Evolutionary conservation across 1,140 invertebrate genomes (phyloP), one percentile per base, ranked within the genome.

Genomic region (Anastatus disparis): DNA sequence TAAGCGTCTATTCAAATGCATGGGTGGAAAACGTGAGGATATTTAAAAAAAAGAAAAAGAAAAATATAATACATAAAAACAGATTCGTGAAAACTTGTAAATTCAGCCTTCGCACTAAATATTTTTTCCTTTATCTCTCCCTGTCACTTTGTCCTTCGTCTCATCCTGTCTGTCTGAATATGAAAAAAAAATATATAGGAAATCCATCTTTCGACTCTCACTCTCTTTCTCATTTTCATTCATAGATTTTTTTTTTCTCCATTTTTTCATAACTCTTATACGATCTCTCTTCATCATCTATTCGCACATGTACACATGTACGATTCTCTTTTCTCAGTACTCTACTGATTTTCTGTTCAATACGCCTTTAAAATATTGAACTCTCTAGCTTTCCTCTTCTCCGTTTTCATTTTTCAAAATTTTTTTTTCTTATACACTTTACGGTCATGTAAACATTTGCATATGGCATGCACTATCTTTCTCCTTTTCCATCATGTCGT

Each of bases 171-270:
- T n/a, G n/a, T n/a, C n/a, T n/a, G n/a, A n/a, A 44, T 63, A 20
- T 24, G 48, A 55, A 53, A 62, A 17, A 9, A 17, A 40, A 20
- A 42, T 55, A 4, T 3, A 15, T 53, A 46, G 42, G 15, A 29
- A 27, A 69, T 72, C 74, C 64, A 63, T 67, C 66, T 52, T 68
- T 55, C 70, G 56, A 78, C 70, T 74, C 73, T 78, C 73, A 63
- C 69, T 75, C 38, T 75, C 70, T 73, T 71, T 74, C 20, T 56
- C 20, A n/a, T 26, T n/a, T 40, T 42, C 38, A 59, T 63, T 35
- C 10, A 35, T 35, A 4, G 31, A 35, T 35, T 10, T 40, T 75
- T 68, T 55, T 46, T 72, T 63, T 38, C 50, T 58, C 71, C 50
- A 52, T 72, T 70, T 29, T 40, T 71, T 75, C 75, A 71, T 72